Base-by-base conservation (phyloP, 2,797 vertebrate genomes). In the Capromys pilorides region DNA sequence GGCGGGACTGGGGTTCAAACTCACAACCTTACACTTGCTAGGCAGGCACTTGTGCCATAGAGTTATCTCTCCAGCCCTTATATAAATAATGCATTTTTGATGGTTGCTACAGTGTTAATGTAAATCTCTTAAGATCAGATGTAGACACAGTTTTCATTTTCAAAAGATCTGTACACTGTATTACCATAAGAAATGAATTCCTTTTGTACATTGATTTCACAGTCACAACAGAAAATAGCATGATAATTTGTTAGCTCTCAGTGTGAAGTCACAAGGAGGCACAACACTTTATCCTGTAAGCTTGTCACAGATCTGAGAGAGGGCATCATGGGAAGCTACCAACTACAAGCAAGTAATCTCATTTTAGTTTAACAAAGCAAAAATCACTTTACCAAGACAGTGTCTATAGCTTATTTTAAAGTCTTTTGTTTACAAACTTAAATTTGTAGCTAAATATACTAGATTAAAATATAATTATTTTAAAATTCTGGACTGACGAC, bases 191-290 rank as follows among this genome's bases (percentile, higher is more conserved):
- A 71, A 94, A 95, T 86, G 6, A 83, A 62, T 88, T 92, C 69
- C 54, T 91, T 95, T 78, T 92, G 80, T 36, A 86, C 36, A 78
- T 22, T 45, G 21, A 94, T 90, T 86, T 94, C 88, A 95, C 33
- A 94, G 45, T 49, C 86, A 16, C 75, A 94, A 81, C 14, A 82
- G 39, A 92, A 94, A 94, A 81, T 28, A 73, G 54, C 91, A 77
- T 85, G 61, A 71, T 79, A 80, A 80, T 92, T 91, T 85, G 16
- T 91, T 93, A 54, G 49, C 51, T 94, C 45, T 86, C 89, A 90
- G 86, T 33, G 24, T 85, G 41, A 93, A 90, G 16, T 92, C 59
- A 71, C n/a, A 49, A 36, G 66, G 64, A 86, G 36, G 21, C 39
- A 93, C 92, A 36, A 3, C 41, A 62, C 57, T 24, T 79, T 85